Base-by-base conservation (phyloP, 2,888 invertebrate species). In the Dastarcus helophoroides region DNA sequence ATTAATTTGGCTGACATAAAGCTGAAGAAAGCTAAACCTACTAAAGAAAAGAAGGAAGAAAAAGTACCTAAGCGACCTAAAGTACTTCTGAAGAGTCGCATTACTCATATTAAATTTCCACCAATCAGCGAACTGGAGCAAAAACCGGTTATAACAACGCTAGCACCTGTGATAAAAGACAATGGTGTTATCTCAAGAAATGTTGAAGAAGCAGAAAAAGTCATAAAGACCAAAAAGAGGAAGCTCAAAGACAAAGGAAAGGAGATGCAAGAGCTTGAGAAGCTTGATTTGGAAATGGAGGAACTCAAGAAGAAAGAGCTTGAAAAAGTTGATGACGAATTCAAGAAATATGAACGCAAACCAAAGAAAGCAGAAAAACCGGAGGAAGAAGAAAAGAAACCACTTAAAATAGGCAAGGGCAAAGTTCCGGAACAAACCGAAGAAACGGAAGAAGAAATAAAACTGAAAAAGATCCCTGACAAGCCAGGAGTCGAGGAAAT, bases 51-150 rank as follows among this genome's bases (percentile, higher is more conserved):
- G 4, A 42, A 42, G 4, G 60, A 66, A 12, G 48, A 57, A 27
- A 58, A 51, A 6, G 46, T 54, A n/a, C 65, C 67, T 2, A 43
- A 40, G 42, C 55, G 79, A 30, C 80, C 79, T 1, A 78, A 76
- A 54, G 63, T 79, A 24, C 68, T 76, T 51, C 58, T 83, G 3
- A 79, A 78, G 48, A 82, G 81, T 53, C 68, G 77, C 41, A 77
- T 82, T 10, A 67, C 62, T 26, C 68, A 68, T 43, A 53, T 67
- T 1, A 62, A 64, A 30, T 65, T 64, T 41, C 61, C 63, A 31
- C 56, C 60, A 10, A 32, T 42, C 9, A 29, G 41, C 9, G 58
- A 59, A 50, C 29, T 44, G n/a, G 46, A 58, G 34, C 47, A 56
- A 19, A 37, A 40, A 25, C 53, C 56, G 3, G 35, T 50, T 17